These are phyloP conservation scores for Megaceryle torquata DNA, from an alignment of 2,113 vertebrate species.

Conservation along the genomic window DNA sequence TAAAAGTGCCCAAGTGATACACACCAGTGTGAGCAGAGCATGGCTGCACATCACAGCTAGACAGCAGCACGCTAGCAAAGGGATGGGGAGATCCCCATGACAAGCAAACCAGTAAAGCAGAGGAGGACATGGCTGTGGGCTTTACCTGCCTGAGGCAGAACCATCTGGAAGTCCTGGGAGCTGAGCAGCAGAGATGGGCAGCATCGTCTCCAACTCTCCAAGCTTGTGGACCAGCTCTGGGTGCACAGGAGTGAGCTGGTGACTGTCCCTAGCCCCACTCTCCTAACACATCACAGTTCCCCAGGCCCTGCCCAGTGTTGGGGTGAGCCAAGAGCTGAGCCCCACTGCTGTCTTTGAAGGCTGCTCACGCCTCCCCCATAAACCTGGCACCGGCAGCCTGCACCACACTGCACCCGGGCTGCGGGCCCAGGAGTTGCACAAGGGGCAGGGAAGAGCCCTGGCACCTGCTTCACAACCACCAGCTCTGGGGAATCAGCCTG, in stretches of 20 bases:
- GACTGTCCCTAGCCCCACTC: background rate
- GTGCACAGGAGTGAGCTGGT: fast-evolving
- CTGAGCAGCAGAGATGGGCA: background rate
- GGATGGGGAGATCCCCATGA: background rate
- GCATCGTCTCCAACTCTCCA: background rate
- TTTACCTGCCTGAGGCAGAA: background rate
- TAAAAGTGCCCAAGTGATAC: background rate
- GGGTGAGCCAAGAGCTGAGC: background rate
- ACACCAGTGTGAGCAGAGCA: background rate
- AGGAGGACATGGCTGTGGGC: background rate
- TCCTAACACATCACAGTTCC: fast-evolving
- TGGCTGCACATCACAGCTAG: background rate
- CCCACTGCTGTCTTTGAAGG: fast-evolving
- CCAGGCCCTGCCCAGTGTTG: background rate
- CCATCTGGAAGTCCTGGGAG: fast-evolving
- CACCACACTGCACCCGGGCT: fast-evolving
- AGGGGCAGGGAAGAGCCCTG: background rate
- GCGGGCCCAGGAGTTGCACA: background rate
- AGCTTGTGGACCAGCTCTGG: background rate
- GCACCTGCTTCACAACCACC: background rate
- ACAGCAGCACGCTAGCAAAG: background rate
- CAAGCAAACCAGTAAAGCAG: background rate
- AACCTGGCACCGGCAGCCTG: fast-evolving
- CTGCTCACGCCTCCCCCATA: fast-evolving
- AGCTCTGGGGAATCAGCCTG: background rate